Base-by-base conservation (phyloP, 2,888 invertebrate genomes). In the Stramonita haemastoma region DNA sequence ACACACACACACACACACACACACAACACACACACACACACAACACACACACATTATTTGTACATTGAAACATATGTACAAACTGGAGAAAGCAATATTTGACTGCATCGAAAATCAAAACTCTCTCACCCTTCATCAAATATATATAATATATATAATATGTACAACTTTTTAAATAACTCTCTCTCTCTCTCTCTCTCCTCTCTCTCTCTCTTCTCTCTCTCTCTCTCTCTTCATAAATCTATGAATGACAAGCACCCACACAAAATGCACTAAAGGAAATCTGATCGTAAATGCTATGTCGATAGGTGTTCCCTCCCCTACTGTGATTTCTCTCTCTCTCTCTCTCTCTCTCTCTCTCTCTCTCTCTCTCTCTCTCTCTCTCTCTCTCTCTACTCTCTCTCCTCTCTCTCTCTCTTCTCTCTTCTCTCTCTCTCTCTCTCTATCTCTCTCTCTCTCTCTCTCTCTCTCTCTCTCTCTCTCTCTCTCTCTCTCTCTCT, bases 361-460 rank as follows among this genome's bases (percentile, higher is more conserved):
- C 22, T 88, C 19, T 83, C 32, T 46, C 60, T 57, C 32, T 73
- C 73, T 79, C 36, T 87, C n/a, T 79, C n/a, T 36, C 57, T 77
- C n/a, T 19, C 77, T 73, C 73, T 85, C 29, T 77, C 32, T 86
- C 29, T 73, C 15, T 56, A 17, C 46, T 29, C 56, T 56, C n/a
- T 15, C 73, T n/a, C 73, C 46, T 32, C 79, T 79, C 32, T 15
- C 29, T 11, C 6, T 79, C 36, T 56, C 15, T 56, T 1, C 15
- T 29, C 19, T 15, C 15, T 29, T 56, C 73, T 73, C 19, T 77
- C 29, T 86, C 17, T 73, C 46, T 56, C 29, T 46, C 29, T 77
- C 77, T n/a, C 46, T 77, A 19, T 85, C 70, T 85, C 19, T 56
- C 34, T 77, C 46, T 46, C 26, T 73, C 11, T 84, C 46, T 84